Evolutionary conservation across 2,797 vertebrate genomes (phyloP), one percentile per base, ranked within the genome.

Genomic region (Chrysocyon brachyurus): DNA sequence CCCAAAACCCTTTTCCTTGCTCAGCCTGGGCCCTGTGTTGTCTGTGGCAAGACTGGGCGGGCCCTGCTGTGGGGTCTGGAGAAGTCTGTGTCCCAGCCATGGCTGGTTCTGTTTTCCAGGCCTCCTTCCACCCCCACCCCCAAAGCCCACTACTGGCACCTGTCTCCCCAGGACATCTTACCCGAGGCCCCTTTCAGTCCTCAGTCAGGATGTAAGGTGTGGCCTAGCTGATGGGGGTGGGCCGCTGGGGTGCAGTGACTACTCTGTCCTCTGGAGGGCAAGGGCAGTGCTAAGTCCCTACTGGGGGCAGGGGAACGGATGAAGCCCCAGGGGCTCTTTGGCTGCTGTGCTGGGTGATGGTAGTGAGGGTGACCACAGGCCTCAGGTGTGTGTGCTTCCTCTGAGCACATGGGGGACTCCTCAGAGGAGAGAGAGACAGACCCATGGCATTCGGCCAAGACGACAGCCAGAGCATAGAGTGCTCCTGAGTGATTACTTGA

Each of bases 321-420:
- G 31, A 10, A 3, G 77, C 12, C 52, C 11, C 75, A 19, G 49
- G 64, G 63, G 8, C 0, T 9, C 46, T 28, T 15, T 36, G 57
- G 12, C 66, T 36, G 64, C 28, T 33, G 56, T 11, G 19, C 57
- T 15, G 12, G 0, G 0, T 7, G 24, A 1, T 12, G 12, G 52
- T 15, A 12, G 11, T 10, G 12, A 21, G 87, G 33, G 2, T 1
- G 66, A n/a, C 73, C 16, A 4, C 2, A 5, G 57, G 33, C 19
- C 16, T 73, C 68, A 73, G 59, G 36, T 14, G 4, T 19, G 61
- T 3, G 17, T 2, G 52, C 12, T 12, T 22, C 52, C 77, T 79
- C 19, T 79, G 77, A 33, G 52, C 22, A 1, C 15, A 14, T 46
- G 12, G 31, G 59, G 24, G 36, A 3, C 12, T 78, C 36, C 2